phyloP scores from a whole-genome alignment of 37 sponge, comb jelly and placozoan genomes.

The Dysidea cf. avara region DNA sequence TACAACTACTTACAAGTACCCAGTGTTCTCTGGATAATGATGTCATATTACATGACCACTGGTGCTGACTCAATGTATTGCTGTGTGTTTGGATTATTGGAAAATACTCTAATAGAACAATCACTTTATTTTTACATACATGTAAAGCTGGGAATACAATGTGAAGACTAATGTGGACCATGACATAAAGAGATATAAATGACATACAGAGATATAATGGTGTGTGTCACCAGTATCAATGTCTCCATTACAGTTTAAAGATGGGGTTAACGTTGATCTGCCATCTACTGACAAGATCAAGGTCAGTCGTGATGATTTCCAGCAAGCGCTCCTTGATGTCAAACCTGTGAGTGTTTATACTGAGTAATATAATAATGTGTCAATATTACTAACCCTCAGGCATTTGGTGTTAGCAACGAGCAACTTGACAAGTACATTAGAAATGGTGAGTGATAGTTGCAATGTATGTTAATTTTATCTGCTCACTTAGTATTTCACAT shows the following conservation, averaged over 20 bases:
- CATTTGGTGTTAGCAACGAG: conserved; percentile 85
- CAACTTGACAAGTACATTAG: conserved; percentile 68
- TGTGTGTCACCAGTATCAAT: too few relatives aligned
- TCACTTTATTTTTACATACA: too few relatives aligned
- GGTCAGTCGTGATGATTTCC: conserved; percentile 81
- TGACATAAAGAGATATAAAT: too few relatives aligned
- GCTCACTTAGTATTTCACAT: not conserved
- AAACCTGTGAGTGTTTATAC: conserved; percentile 67
- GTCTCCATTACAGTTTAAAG: conserved; percentile 53
- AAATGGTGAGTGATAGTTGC: conserved; percentile 54
- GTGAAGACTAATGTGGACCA: too few relatives aligned
- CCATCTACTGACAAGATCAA: conserved; percentile 71
- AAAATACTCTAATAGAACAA: too few relatives aligned
- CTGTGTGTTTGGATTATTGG: too few relatives aligned
- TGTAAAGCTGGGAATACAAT: too few relatives aligned
- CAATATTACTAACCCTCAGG: conserved; percentile 19
- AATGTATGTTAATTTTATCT: not conserved
- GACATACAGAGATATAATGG: too few relatives aligned
- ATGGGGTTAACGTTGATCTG: conserved; percentile 73
- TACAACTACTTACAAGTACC: too few relatives aligned
- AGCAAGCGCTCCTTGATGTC: conserved; percentile 85
- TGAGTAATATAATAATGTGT: conserved; percentile 8
- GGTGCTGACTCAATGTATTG: too few relatives aligned
- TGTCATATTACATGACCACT: too few relatives aligned
- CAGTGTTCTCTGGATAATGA: too few relatives aligned